These are phyloP conservation scores for Squalus acanthias DNA, from an alignment of 2,797 vertebrate genomes.

Conservation along the genomic window DNA sequence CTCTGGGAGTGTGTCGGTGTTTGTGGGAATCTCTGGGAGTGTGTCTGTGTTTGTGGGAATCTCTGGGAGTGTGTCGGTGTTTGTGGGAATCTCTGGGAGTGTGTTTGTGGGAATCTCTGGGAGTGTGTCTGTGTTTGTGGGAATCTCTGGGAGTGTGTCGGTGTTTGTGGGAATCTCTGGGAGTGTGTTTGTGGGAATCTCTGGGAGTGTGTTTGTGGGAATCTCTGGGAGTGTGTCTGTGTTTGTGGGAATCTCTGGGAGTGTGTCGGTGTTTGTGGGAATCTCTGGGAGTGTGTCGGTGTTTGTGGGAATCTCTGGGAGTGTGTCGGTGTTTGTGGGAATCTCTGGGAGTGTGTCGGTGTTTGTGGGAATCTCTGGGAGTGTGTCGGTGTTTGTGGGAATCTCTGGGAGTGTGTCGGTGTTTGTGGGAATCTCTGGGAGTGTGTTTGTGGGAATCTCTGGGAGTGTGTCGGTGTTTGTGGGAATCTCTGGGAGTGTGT, in stretches of 20 bases:
- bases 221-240: neutral
- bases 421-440: neutral
- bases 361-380: neutral
- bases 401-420: neutral
- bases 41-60: no score
- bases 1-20: neutral
- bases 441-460: neutral
- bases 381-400: neutral
- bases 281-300: neutral
- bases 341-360: neutral
- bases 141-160: neutral
- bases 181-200: neutral
- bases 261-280: neutral
- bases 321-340: neutral
- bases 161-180: neutral
- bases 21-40: no score
- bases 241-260: neutral
- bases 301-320: neutral
- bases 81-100: no score
- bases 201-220: neutral
- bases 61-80: neutral
- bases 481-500: neutral
- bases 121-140: neutral
- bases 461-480: neutral
- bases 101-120: neutral